phyloP scores from a whole-genome alignment of 2,113 vertebrate species.

The Probosciger aterrimus region DNA sequence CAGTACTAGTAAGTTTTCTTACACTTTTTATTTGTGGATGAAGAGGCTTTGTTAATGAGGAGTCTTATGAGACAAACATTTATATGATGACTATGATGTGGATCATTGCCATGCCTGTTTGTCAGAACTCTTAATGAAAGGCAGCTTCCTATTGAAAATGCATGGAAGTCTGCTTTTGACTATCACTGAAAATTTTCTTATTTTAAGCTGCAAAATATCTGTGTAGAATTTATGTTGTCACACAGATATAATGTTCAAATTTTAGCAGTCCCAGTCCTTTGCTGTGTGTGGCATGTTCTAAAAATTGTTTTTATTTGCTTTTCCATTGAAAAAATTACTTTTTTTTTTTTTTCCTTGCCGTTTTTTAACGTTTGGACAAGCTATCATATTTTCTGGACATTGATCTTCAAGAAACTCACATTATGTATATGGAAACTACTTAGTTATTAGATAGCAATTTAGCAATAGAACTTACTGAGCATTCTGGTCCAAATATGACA shows the following conservation, averaged over 20 bases:
- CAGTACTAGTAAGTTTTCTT: background rate
- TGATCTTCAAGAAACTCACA: background rate
- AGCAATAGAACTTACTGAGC: background rate
- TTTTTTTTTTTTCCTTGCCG: background rate
- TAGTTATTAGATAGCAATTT: background rate
- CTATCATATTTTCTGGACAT: background rate
- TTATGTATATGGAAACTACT: background rate
- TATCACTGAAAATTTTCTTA: background rate
- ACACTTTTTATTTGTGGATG: background rate
- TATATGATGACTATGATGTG: background rate
- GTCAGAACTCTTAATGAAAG: conserved; percentile 18
- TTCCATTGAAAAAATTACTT: background rate
- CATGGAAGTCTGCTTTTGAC: background rate
- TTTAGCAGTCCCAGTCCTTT: background rate
- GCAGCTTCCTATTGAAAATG: background rate
- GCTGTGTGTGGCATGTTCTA: background rate
- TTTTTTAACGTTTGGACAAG: background rate
- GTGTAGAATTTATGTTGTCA: background rate
- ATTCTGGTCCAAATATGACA: background rate
- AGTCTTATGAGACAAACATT: conserved; percentile 1
- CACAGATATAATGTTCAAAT: background rate
- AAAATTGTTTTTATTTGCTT: background rate
- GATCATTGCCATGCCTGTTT: background rate
- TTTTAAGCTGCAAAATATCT: background rate
- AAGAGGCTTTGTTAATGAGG: conserved; percentile 2